phyloP scores from a whole-genome alignment of 2,888 invertebrate genomes.

The Perdita meconis region DNA sequence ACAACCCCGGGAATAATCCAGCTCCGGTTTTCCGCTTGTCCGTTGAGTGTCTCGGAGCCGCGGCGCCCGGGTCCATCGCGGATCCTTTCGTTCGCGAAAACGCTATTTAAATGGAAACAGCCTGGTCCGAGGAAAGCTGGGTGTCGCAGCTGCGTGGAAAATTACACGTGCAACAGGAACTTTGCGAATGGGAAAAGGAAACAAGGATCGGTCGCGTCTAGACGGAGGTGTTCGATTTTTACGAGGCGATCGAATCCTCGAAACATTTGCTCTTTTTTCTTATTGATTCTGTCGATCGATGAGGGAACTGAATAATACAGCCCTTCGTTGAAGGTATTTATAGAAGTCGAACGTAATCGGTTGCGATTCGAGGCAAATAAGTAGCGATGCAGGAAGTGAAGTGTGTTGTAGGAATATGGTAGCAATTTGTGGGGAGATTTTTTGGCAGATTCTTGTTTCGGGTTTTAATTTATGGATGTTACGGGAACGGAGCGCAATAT shows the following conservation, averaged over 20 bases:
- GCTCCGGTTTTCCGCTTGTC: neutral
- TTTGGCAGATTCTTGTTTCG: no score
- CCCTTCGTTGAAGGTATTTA: neutral
- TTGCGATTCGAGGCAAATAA: neutral
- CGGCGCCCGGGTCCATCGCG: neutral
- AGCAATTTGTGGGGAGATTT: no score
- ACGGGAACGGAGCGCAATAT: no score
- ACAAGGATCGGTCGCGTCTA: conserved; percentile 31
- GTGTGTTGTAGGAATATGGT: no score
- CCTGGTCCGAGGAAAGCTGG: neutral
- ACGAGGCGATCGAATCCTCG: neutral
- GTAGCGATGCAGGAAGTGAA: no score
- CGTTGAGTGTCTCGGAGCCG: neutral
- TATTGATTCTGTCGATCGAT: neutral
- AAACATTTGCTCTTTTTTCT: conserved; percentile 23
- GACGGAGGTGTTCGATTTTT: conserved; percentile 41
- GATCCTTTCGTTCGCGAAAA: conserved; percentile 9
- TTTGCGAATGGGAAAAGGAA: no score
- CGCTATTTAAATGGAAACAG: conserved; percentile 18
- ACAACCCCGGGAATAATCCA: neutral
- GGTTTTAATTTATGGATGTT: no score
- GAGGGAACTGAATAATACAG: neutral
- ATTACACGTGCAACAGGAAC: neutral
- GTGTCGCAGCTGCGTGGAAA: neutral
- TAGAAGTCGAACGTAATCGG: neutral